These are phyloP conservation scores for Lampris megalopsis DNA, from an alignment of 2,113 vertebrate species.

Conservation along the genomic window DNA sequence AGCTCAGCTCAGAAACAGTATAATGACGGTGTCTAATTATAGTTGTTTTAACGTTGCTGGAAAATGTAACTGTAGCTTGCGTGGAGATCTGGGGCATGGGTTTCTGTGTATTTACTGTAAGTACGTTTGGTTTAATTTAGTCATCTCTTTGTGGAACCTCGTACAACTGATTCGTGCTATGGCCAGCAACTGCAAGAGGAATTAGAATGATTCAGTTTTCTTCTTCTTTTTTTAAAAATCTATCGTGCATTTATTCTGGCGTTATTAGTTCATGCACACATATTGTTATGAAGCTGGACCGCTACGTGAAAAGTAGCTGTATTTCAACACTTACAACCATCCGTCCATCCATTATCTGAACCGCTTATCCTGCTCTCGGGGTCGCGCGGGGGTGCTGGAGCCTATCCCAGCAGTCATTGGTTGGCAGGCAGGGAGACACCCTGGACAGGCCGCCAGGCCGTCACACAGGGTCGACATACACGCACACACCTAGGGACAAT, in stretches of 20 bases:
- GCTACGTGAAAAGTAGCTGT: too few relatives aligned
- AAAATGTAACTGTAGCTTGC: constrained; percentile 68
- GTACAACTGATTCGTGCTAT: constrained; percentile 36
- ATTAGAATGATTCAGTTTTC: neutral
- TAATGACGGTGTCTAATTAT: constrained; percentile 74
- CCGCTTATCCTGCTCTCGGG: too few relatives aligned
- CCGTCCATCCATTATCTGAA: too few relatives aligned
- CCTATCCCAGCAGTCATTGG: too few relatives aligned
- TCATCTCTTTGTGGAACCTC: constrained; percentile 33
- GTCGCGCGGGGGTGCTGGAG: too few relatives aligned
- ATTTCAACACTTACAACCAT: too few relatives aligned
- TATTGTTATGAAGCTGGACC: too few relatives aligned
- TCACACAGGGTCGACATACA: too few relatives aligned
- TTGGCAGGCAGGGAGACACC: too few relatives aligned
- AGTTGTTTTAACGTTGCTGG: constrained; percentile 70
- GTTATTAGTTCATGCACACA: too few relatives aligned
- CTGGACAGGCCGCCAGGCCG: too few relatives aligned
- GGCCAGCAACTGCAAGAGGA: constrained; percentile 10
- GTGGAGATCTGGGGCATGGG: constrained; percentile 55
- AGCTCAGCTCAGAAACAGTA: constrained; percentile 63
- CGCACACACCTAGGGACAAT: too few relatives aligned
- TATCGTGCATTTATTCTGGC: neutral
- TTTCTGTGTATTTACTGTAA: constrained; percentile 48
- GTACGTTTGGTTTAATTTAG: constrained; percentile 62
- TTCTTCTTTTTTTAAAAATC: constrained; percentile 4